Evolutionary conservation across 2,797 vertebrate species (phyloP).

Genomic region (Chloroceryle inda): DNA sequence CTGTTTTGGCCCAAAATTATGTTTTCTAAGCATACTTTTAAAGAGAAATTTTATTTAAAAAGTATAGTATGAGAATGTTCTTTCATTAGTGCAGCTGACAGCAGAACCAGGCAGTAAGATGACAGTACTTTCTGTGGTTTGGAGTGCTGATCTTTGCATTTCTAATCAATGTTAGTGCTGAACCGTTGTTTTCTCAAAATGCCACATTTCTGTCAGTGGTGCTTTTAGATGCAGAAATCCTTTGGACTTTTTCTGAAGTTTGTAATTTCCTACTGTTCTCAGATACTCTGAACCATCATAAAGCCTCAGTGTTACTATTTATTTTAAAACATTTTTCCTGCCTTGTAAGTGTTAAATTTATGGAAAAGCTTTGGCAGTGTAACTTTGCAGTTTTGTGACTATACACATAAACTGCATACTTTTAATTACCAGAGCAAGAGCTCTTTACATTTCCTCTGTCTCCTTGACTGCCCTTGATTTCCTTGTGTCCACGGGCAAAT

Average conservation of each 20-base stretch:
- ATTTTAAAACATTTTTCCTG: not conserved
- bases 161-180: not conserved
- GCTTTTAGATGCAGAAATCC: not conserved
- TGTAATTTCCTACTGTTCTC: not conserved
- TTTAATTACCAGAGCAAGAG: not conserved
- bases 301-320: not conserved
- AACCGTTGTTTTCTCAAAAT: not conserved
- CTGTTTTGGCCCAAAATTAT: not conserved
- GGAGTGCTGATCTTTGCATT: conserved; percentile 4
- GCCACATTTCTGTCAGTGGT: not conserved
- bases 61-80: not conserved
- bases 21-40: not conserved
- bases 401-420: not conserved
- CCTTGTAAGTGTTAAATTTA: not conserved
- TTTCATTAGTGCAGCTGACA: not conserved
- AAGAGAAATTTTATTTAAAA: not conserved
- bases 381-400: not conserved
- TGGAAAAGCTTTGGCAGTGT: not conserved
- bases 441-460: not conserved
- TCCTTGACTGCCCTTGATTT: not conserved
- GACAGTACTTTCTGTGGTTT: not conserved
- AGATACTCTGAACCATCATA: not conserved
- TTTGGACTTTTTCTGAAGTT: not conserved
- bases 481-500: not conserved
- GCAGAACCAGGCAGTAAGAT: not conserved